Conservation (phyloP, 2,888 invertebrate genomes). For the Drosophila yooni region DNA sequence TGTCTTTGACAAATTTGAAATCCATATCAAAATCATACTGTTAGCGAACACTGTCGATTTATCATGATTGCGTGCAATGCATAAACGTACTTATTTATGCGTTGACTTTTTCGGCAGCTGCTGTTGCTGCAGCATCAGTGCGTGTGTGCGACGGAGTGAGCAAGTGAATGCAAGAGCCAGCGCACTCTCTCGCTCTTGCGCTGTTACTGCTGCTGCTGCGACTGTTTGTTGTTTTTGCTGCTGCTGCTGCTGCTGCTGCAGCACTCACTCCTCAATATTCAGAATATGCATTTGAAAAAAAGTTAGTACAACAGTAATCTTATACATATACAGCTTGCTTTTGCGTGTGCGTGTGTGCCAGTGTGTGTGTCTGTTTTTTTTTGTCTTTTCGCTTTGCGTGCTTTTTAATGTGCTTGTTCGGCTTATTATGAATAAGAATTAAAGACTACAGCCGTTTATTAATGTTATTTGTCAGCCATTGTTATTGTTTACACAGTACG, state of each 20-base stretch:
- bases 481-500: conserved; percentile 35
- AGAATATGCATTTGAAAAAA: conserved; percentile 43
- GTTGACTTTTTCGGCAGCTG: conserved; percentile 27
- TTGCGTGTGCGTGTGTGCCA: conserved; percentile 6
- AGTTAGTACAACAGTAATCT: conserved; percentile 49
- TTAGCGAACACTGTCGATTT: neutral
- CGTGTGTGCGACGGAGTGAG: conserved; percentile 34
- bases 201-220: conserved; percentile 6
- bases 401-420: conserved; percentile 18
- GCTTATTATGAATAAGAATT: conserved; percentile 13
- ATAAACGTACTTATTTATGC: conserved; percentile 36
- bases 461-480: conserved; percentile 27
- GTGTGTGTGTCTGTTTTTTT: neutral
- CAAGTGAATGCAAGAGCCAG: conserved; percentile 27
- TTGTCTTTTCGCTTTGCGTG: conserved; percentile 18
- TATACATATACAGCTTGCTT: conserved; percentile 22
- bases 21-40: neutral
- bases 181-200: conserved; percentile 38
- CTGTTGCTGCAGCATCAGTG: conserved; percentile 39
- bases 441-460: conserved; percentile 32
- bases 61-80: conserved; percentile 26
- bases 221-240: conserved; percentile 20
- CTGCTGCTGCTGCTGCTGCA: conserved; percentile 18
- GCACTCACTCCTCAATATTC: conserved; percentile 32
- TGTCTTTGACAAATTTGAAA: neutral